Evolutionary conservation across 1,140 invertebrate genomes (phyloP), one percentile per base, ranked within the genome.

Genomic region (Bombus waltoni): DNA sequence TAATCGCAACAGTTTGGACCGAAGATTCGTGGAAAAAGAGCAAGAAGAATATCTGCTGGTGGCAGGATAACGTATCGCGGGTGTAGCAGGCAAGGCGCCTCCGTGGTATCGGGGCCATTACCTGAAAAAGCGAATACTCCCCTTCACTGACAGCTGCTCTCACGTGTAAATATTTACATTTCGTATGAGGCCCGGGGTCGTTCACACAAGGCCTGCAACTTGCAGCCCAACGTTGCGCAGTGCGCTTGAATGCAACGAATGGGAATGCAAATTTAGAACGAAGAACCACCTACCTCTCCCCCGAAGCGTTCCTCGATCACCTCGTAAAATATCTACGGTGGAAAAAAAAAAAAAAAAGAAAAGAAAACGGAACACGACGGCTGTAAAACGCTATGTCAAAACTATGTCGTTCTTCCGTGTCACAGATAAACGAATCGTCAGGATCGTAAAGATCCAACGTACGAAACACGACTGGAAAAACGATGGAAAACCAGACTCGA

Each of bases 161-260:
- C 71, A 28, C 78, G 70, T 75, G 71, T 75, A 81, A 85, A 85
- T 81, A 81, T 85, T 85, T 85, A 85, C 84, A 75, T 75, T 85
- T 74, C 78, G 71, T 68, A 65, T 70, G 32, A 53, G 59, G 38
- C 47, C n/a, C 40, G 35, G 59, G 79, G 84, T 81, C 78, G 47
- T 85, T 85, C 84, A 75, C 84, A 75, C 70, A 71, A 32, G 35
- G 18, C 18, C 53, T 35, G 57, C 53, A 59, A 85, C 35, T 25
- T 71, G 10, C 66, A 38, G 66, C 32, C 66, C 8, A 35, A 53
- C 32, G 66, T 32, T 13, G 53, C 40, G 25, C 32, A 38, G 38
- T 35, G 28, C 62, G 44, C 32, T 9, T 32, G 13, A 42, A 32
- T 40, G 35, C 68, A 13, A 13, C 68, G 44, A 40, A 10, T 25